Evolutionary conservation across 1,140 invertebrate genomes (phyloP).

Genomic region (Lepidurus apus): DNA sequence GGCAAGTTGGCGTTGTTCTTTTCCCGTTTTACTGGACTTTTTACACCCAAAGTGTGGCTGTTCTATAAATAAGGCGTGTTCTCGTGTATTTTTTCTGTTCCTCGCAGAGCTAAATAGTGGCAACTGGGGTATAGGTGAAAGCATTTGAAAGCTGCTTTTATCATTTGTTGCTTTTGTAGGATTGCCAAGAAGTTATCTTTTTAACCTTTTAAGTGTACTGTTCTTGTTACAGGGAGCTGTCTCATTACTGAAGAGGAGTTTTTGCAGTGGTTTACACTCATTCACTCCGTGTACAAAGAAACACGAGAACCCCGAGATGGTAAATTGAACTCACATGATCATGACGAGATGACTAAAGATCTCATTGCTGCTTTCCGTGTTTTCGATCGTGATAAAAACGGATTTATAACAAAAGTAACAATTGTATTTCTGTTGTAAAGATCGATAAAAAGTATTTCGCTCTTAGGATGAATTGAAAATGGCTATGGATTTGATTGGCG

Average conservation of each 20-base stretch:
- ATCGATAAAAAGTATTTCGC: not conserved
- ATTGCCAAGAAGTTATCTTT: not conserved
- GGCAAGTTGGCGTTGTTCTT: constrained; percentile 3
- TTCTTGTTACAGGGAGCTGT: constrained; percentile 51
- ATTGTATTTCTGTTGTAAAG: constrained; percentile 27
- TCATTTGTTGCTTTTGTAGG: not conserved
- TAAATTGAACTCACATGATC: constrained; percentile 45
- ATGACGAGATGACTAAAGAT: constrained; percentile 59
- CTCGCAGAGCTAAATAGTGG: not conserved
- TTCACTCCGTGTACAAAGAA: constrained; percentile 56
- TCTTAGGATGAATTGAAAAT: constrained; percentile 60
- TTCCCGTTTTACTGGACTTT: not conserved
- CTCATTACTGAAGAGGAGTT: constrained; percentile 66
- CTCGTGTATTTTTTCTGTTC: not conserved
- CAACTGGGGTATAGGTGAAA: not conserved
- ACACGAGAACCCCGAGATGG: constrained; percentile 33
- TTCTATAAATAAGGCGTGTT: not conserved
- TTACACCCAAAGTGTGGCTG: not conserved
- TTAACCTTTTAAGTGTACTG: constrained; percentile 21
- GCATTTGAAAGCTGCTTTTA: constrained; percentile 16
- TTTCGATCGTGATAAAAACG: constrained; percentile 69
- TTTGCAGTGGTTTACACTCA: constrained; percentile 62
- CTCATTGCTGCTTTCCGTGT: constrained; percentile 69
- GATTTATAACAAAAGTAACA: constrained; percentile 58
- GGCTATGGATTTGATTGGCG: constrained; percentile 71